phyloP scores from a whole-genome alignment of 2,797 vertebrate genomes.

The Tragopan temminckii region DNA sequence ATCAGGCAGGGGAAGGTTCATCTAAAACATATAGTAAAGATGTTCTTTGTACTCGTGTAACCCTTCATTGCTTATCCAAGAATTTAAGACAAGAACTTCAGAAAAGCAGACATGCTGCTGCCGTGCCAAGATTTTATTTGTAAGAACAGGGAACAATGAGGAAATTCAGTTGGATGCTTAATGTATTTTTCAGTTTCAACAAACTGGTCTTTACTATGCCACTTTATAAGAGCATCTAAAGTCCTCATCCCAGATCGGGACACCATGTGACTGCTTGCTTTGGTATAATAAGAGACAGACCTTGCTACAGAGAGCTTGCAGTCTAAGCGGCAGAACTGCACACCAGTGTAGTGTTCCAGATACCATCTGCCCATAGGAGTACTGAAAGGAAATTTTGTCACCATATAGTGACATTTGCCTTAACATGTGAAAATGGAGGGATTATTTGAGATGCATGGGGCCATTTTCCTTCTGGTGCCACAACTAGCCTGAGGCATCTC shows the following conservation, averaged over 20 bases:
- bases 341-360: background rate
- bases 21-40: constrained; percentile 57
- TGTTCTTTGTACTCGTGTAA: constrained; percentile 43
- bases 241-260: background rate
- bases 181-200: constrained; percentile 71
- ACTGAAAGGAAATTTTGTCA: background rate
- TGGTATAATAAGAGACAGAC: background rate
- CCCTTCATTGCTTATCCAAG: background rate
- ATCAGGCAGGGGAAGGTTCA: constrained; percentile 44
- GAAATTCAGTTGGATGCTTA: constrained; percentile 64
- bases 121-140: constrained; percentile 65
- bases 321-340: background rate
- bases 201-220: constrained; percentile 16
- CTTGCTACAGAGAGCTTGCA: background rate
- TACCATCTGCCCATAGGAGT: background rate
- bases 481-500: background rate
- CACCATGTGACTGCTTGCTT: background rate
- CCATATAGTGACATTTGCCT: background rate
- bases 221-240: constrained; percentile 47
- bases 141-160: constrained; percentile 54
- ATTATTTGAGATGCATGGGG: background rate
- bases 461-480: background rate
- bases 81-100: constrained; percentile 47
- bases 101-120: constrained; percentile 49
- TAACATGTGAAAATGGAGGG: background rate